These are phyloP conservation scores for Anguilla japonica DNA, from an alignment of 2,113 vertebrate species.

Conservation along the genomic window DNA sequence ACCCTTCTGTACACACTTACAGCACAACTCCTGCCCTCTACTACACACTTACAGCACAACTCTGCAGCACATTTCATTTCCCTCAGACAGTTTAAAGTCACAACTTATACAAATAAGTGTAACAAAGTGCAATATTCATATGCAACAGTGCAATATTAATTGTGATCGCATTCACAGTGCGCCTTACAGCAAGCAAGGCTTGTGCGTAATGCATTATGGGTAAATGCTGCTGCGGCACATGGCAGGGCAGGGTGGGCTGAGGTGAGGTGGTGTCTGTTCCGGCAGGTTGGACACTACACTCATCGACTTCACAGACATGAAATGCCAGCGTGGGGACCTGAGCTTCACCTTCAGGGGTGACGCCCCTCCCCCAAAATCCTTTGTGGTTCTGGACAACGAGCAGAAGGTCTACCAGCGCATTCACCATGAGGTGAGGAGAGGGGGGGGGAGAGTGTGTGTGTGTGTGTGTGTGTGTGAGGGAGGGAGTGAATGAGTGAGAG, in stretches of 20 bases:
- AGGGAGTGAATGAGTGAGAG: too few relatives aligned
- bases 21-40: too few relatives aligned
- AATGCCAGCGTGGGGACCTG: conserved; percentile 97
- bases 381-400: conserved; percentile 97
- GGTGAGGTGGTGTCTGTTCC: neutral
- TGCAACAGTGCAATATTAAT: too few relatives aligned
- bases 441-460: neutral
- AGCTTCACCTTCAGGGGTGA: conserved; percentile 98
- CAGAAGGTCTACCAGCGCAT: conserved; percentile 98
- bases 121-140: too few relatives aligned
- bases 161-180: too few relatives aligned
- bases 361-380: conserved; percentile 89
- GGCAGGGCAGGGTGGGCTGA: neutral
- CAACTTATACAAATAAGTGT: too few relatives aligned
- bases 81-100: too few relatives aligned
- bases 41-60: neutral
- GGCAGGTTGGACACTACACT: conserved; percentile 94
- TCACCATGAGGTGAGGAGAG: conserved; percentile 85
- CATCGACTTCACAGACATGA: conserved; percentile 99
- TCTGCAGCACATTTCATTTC: too few relatives aligned
- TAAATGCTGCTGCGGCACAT: too few relatives aligned
- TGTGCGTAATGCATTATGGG: too few relatives aligned
- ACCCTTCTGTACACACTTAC: too few relatives aligned
- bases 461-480: neutral
- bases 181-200: too few relatives aligned